Conservation (phyloP, 2,113 vertebrate genomes). For the Callionymus lyra region DNA sequence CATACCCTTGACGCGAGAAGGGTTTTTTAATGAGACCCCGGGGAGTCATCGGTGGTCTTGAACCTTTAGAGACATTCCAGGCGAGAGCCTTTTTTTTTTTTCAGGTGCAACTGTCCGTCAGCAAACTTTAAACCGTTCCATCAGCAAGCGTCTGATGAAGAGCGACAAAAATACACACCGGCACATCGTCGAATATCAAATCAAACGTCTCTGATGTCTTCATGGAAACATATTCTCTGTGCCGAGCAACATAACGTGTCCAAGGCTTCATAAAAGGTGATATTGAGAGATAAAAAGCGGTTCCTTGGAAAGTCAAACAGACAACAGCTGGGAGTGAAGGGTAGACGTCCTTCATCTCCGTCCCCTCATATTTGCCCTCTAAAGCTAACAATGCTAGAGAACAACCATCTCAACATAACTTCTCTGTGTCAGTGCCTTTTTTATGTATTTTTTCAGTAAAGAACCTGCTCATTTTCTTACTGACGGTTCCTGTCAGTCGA, state of each 20-base stretch:
- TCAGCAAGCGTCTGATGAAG: slow-evolving; percentile 23
- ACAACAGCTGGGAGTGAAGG: background rate
- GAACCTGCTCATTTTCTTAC: background rate
- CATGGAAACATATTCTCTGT: slow-evolving; percentile 28
- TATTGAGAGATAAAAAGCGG: background rate
- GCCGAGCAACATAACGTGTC: background rate
- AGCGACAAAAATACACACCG: slow-evolving; percentile 40
- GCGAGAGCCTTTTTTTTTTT: background rate
- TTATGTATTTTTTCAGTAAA: slow-evolving; percentile 30
- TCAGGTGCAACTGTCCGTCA: background rate
- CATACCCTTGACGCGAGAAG: slow-evolving; percentile 4
- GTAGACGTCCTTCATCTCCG: slow-evolving; percentile 17
- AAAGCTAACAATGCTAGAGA: slow-evolving; percentile 37
- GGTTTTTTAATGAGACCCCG: slow-evolving; percentile 4
- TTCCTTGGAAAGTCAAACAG: background rate
- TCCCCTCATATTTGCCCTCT: slow-evolving; percentile 41
- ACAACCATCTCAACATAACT: slow-evolving; percentile 8
- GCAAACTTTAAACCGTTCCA: slow-evolving; percentile 11
- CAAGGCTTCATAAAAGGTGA: no score
- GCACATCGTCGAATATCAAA: slow-evolving; percentile 33
- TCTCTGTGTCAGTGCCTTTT: slow-evolving; percentile 35
- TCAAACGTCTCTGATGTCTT: slow-evolving; percentile 36
- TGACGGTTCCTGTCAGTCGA: background rate
- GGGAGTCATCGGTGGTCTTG: background rate
- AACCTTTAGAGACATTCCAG: no score